phyloP scores from a whole-genome alignment of 2,888 invertebrate genomes.

The Melipona bicolor region DNA sequence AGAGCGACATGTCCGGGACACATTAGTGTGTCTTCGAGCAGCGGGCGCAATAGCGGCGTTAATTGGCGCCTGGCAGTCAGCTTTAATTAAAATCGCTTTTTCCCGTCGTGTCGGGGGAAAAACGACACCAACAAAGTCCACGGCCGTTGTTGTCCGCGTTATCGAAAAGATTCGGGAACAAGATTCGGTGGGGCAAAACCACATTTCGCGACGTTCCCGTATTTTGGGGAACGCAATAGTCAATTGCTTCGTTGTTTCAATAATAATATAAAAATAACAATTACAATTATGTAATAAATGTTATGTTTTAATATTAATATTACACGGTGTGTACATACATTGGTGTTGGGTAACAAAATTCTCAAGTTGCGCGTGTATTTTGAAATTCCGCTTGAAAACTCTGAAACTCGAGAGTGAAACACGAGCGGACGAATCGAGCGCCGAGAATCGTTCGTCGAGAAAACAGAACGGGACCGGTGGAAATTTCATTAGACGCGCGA shows the following conservation, averaged over 20 bases:
- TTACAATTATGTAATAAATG: neutral
- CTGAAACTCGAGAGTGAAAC: no score
- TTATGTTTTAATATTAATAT: no score
- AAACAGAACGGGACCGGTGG: conserved; percentile 36
- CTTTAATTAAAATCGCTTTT: conserved; percentile 56
- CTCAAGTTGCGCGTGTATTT: no score
- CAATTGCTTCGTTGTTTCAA: neutral
- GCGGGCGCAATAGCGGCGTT: conserved; percentile 23
- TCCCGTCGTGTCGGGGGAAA: neutral
- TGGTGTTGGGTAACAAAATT: no score
- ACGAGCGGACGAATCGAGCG: no score
- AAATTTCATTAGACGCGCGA: conserved; percentile 41
- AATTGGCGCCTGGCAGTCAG: conserved; percentile 52
- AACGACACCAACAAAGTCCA: neutral
- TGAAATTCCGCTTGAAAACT: no score
- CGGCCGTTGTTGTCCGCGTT: neutral
- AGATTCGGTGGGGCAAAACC: neutral
- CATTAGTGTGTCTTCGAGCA: conserved; percentile 43
- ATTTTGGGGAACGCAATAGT: neutral
- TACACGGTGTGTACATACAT: no score
- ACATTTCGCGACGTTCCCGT: neutral
- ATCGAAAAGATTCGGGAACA: conserved; percentile 4
- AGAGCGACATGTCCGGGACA: conserved; percentile 40
- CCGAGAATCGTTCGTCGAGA: neutral
- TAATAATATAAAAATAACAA: neutral